phyloP scores from a whole-genome alignment of 2,113 vertebrate genomes.

The Thinocorus orbignyianus region DNA sequence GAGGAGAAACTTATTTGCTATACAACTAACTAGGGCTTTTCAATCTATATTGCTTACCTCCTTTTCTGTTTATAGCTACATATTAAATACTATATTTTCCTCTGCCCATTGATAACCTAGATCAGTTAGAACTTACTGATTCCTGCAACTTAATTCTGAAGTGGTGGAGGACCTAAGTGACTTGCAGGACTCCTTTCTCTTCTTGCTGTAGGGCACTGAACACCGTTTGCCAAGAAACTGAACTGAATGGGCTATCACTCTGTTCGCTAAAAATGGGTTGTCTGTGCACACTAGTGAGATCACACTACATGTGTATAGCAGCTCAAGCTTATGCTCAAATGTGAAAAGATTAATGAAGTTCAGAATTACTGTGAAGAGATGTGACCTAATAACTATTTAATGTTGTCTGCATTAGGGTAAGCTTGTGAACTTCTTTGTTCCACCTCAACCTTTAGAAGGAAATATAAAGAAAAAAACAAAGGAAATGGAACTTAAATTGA shows the following conservation, averaged over 20 bases:
- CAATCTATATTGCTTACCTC: background rate
- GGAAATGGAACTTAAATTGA: slow-evolving; percentile 79
- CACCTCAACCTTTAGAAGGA: slow-evolving; percentile 82
- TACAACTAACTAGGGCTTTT: background rate
- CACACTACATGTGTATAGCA: background rate
- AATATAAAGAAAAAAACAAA: slow-evolving; percentile 70
- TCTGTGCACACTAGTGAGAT: background rate
- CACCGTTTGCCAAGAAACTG: background rate
- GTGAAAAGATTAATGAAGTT: background rate
- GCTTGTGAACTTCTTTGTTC: slow-evolving; percentile 93
- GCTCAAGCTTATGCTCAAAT: background rate
- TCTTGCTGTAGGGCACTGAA: background rate
- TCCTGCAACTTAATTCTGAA: background rate
- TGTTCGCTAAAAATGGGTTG: background rate
- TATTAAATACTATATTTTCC: background rate
- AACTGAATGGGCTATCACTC: background rate
- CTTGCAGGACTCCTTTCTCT: background rate
- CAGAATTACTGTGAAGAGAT: background rate
- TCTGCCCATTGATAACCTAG: background rate
- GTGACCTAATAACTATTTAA: background rate
- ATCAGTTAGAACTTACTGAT: background rate
- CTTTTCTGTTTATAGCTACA: background rate
- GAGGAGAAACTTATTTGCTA: background rate
- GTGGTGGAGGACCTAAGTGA: background rate
- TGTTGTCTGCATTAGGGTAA: slow-evolving; percentile 78